Evolutionary conservation across 2,797 vertebrate genomes (phyloP).

Genomic region (Neosilurus hyrtlii): DNA sequence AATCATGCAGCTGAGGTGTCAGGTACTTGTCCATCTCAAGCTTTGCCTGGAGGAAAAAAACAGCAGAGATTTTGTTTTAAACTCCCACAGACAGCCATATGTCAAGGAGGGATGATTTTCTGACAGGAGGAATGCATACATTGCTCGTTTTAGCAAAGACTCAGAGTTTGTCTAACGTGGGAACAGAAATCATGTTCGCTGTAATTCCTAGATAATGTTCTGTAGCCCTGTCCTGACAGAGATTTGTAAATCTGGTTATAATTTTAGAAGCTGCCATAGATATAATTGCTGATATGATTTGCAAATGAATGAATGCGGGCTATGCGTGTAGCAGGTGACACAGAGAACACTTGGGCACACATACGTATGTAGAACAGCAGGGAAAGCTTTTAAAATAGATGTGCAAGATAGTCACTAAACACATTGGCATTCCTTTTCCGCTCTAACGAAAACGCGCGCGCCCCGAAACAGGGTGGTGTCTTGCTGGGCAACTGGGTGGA

Average conservation of each 20-base stretch:
- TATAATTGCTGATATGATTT: background rate
- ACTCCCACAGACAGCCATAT: background rate
- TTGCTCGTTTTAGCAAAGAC: background rate
- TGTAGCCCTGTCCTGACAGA: background rate
- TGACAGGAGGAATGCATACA: constrained; percentile 1
- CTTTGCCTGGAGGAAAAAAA: constrained; percentile 78
- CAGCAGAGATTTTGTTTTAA: constrained; percentile 1
- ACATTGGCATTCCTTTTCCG: background rate
- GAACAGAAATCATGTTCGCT: background rate
- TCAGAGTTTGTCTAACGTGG: background rate
- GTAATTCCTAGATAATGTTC: background rate
- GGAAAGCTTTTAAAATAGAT: constrained; percentile 26
- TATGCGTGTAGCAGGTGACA: constrained; percentile 17
- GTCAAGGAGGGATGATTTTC: background rate
- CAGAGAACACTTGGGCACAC: background rate
- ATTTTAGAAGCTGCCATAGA: too few relatives aligned
- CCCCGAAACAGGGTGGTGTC: background rate
- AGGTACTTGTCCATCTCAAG: constrained; percentile 97
- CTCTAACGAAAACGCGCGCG: background rate
- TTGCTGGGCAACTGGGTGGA: background rate
- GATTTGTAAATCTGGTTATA: background rate
- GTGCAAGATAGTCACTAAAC: background rate
- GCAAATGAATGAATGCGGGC: constrained; percentile 6
- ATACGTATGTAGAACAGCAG: constrained; percentile 1
- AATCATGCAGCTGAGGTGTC: constrained; percentile 78